A percentile compares a stretch with the other conserved stretches of the same genome.
These are phyloP conservation scores for Phacellophora camtschatica DNA, from an alignment of 30 jellyfish, hydroid and myxozoan species.

Conservation along the genomic window DNA sequence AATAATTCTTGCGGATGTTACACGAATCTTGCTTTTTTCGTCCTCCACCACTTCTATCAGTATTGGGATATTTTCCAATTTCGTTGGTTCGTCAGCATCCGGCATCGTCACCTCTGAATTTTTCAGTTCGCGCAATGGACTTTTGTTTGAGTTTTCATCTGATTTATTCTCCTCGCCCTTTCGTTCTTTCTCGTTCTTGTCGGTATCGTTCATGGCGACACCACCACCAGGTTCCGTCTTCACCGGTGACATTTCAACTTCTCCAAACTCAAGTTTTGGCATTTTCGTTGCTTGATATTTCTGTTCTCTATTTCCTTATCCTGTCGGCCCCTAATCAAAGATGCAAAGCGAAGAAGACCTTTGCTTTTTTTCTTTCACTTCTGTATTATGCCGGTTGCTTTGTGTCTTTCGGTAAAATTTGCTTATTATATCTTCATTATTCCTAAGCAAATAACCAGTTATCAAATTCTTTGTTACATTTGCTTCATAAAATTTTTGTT, in stretches of 20 bases:
- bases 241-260: conserved; percentile 23
- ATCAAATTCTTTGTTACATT: too few relatives aligned
- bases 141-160: neutral
- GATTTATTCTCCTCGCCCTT: neutral
- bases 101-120: neutral
- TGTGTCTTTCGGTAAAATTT: too few relatives aligned
- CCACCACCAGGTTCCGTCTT: neutral
- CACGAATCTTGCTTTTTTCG: neutral
- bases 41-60: neutral
- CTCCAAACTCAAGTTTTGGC: conserved; percentile 27
- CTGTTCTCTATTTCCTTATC: too few relatives aligned
- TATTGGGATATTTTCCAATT: neutral
- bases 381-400: too few relatives aligned
- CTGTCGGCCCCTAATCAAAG: too few relatives aligned
- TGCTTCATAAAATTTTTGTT: too few relatives aligned
- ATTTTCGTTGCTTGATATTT: neutral
- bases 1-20: neutral
- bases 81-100: conserved; percentile 19
- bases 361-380: too few relatives aligned
- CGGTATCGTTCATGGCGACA: neutral
- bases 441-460: too few relatives aligned
- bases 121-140: neutral
- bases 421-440: too few relatives aligned
- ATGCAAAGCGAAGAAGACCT: too few relatives aligned
- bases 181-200: neutral